phyloP scores from a whole-genome alignment of 2,113 vertebrate genomes.

The Drymodes brunneopygia region DNA sequence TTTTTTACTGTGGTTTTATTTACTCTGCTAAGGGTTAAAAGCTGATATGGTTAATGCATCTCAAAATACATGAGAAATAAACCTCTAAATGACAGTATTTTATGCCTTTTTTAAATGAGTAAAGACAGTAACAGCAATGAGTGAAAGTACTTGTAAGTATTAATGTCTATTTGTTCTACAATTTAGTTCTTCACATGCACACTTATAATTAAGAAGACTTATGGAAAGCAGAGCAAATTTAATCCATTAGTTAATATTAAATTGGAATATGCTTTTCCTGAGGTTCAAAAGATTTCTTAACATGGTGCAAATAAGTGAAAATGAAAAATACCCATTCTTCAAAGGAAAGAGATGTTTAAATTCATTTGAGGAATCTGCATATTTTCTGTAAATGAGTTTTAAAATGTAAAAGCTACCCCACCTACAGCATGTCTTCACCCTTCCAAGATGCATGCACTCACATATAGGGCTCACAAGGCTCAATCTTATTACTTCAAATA shows the following conservation, averaged over 20 bases:
- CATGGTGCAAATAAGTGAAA: not conserved
- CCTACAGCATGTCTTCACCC: not conserved
- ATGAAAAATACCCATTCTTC: not conserved
- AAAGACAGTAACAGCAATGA: constrained; percentile 50
- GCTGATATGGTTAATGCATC: not conserved
- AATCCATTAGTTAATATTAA: not conserved
- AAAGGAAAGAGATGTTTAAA: not conserved
- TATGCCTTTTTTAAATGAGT: not conserved
- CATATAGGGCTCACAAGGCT: not conserved
- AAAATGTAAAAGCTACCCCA: not conserved
- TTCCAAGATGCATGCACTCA: not conserved
- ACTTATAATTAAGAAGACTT: constrained; percentile 38
- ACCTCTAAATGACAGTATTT: constrained; percentile 22
- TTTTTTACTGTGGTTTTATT: not conserved
- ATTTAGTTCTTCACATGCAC: constrained; percentile 22
- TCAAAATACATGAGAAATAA: not conserved
- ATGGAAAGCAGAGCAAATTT: not conserved
- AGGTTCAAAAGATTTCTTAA: not conserved
- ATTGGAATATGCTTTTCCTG: not conserved
- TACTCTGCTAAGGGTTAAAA: not conserved
- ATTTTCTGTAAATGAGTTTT: not conserved
- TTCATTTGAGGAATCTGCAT: not conserved
- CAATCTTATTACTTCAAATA: not conserved
- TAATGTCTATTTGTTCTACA: constrained; percentile 43
- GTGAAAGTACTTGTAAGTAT: constrained; percentile 56